Evolutionary conservation across 1,140 invertebrate genomes (phyloP).

Genomic region (Pseudobourletiella spinata): DNA sequence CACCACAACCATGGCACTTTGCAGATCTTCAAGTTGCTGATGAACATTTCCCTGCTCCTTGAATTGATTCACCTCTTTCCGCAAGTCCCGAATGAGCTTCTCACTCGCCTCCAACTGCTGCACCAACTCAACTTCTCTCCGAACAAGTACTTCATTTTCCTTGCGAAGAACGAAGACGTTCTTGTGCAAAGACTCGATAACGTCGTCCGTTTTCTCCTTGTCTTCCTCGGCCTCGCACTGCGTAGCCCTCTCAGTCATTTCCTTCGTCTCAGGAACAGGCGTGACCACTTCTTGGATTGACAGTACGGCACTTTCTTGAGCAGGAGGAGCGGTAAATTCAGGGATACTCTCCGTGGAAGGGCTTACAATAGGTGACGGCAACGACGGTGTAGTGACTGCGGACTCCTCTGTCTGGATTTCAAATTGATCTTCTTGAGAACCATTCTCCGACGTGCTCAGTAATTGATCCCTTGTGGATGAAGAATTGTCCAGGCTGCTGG

Average conservation of each 20-base stretch:
- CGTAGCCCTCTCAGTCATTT: background rate
- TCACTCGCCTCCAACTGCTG: constrained; percentile 22
- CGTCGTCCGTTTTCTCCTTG: constrained; percentile 2
- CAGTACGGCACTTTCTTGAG: background rate
- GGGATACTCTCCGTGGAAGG: background rate
- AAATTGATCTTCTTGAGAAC: too few species aligned
- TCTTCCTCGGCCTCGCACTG: background rate
- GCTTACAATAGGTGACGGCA: too few species aligned
- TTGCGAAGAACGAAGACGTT: constrained; percentile 12
- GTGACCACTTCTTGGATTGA: background rate
- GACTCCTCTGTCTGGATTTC: background rate
- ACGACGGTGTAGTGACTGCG: background rate
- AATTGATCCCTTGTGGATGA: too few species aligned
- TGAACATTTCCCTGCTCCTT: constrained; percentile 11
- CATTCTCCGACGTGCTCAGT: too few species aligned
- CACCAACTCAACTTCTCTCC: constrained; percentile 17
- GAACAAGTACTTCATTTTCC: constrained; percentile 15
- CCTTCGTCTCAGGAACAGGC: too few species aligned
- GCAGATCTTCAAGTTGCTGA: background rate
- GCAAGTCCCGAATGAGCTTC: constrained; percentile 17
- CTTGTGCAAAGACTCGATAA: constrained; percentile 17
- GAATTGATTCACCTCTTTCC: constrained; percentile 14
- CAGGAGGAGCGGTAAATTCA: background rate
- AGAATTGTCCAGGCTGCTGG: too few species aligned
- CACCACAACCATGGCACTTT: background rate